phyloP scores from a whole-genome alignment of 2,888 invertebrate genomes.

The Eupithecia dodoneata region DNA sequence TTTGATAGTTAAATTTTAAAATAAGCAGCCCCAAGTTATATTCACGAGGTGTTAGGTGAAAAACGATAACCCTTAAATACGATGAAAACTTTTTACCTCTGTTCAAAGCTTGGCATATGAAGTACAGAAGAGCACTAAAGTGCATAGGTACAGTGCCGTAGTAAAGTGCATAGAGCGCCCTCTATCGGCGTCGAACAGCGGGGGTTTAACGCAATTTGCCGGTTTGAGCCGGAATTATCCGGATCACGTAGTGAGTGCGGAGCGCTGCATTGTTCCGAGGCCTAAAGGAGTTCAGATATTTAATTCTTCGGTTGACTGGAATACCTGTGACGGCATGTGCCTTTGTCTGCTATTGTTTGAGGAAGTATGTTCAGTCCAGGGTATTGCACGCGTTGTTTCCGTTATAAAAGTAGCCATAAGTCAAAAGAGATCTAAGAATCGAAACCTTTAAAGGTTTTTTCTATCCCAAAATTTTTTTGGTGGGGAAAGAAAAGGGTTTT shows the following conservation, averaged over 20 bases:
- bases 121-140: background rate
- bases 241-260: slow-evolving; percentile 41
- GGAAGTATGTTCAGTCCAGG: background rate
- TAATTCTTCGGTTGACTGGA: slow-evolving; percentile 21
- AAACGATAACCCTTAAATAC: background rate
- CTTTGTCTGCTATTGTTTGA: background rate
- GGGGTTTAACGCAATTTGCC: slow-evolving; percentile 60
- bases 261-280: slow-evolving; percentile 48
- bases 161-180: slow-evolving; percentile 53
- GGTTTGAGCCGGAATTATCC: slow-evolving; percentile 56
- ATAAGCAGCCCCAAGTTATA: background rate
- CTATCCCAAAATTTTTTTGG: too few species aligned
- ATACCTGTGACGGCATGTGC: background rate
- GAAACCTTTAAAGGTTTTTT: too few species aligned
- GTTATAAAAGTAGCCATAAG: background rate
- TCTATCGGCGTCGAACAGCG: slow-evolving; percentile 60
- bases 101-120: background rate
- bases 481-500: too few species aligned
- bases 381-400: background rate
- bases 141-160: slow-evolving; percentile 37
- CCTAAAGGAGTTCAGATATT: slow-evolving; percentile 40
- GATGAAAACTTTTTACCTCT: background rate
- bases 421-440: too few species aligned
- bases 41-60: background rate
- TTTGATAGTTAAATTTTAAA: background rate